Percentiles rank a stretch among this genome's conserved stretches.
Evolutionary conservation across 1,140 invertebrate species (phyloP).

Genomic region (Heliothis subflexa): DNA sequence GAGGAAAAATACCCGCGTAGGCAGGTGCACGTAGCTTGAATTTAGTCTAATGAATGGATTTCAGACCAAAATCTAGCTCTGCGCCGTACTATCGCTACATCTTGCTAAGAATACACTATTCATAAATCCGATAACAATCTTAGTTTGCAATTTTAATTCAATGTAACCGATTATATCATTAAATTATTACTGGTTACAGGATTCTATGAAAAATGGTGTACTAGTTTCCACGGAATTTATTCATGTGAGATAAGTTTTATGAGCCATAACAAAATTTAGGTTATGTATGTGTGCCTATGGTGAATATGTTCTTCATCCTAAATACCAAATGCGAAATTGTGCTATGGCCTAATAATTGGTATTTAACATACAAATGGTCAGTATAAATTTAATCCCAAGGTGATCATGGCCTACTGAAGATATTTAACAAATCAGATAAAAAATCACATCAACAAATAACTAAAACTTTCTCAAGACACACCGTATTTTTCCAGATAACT

Average conservation of each 20-base stretch:
- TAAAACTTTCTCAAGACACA: conserved; percentile 6
- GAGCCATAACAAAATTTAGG: conserved; percentile 18
- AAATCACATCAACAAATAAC: not conserved
- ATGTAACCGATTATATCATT: conserved; percentile 47
- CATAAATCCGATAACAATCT: conserved; percentile 29
- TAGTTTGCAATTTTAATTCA: conserved; percentile 43
- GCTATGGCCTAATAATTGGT: not conserved
- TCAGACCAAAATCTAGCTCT: conserved; percentile 39
- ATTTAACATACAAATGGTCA: not conserved
- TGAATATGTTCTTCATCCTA: not conserved
- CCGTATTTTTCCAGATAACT: conserved; percentile 27
- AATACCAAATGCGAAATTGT: not conserved
- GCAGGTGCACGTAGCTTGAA: conserved; percentile 43
- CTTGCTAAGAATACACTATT: conserved; percentile 41
- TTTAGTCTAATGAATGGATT: conserved; percentile 48
- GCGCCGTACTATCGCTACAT: conserved; percentile 29
- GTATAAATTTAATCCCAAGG: not conserved
- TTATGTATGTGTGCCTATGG: not conserved
- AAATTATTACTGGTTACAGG: conserved; percentile 27
- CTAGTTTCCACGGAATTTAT: conserved; percentile 34
- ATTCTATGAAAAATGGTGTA: conserved; percentile 33
- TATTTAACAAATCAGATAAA: not conserved
- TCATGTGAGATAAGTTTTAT: conserved; percentile 17
- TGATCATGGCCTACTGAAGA: too few species aligned
- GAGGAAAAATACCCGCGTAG: conserved; percentile 37